phyloP scores from a whole-genome alignment of 2,797 vertebrate genomes.

The Sebastes flavidus region DNA sequence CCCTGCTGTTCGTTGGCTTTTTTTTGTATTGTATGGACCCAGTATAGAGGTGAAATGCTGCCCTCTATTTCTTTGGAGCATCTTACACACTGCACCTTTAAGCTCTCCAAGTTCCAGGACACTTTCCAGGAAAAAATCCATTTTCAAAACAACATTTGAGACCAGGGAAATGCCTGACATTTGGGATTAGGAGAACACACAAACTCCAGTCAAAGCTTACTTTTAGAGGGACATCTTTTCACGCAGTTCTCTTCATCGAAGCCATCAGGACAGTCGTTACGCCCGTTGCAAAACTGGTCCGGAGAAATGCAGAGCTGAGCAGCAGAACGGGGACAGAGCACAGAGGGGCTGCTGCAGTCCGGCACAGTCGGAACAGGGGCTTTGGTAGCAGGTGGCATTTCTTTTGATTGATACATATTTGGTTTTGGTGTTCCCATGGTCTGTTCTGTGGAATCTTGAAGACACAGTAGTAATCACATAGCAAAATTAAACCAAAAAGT shows the following conservation, averaged over 20 bases:
- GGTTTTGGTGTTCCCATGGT: not conserved
- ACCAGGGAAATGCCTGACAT: not conserved
- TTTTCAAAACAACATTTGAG: not conserved
- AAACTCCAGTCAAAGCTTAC: constrained; percentile 24
- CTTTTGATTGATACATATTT: constrained; percentile 28
- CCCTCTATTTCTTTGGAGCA: no score
- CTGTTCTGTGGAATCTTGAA: constrained; percentile 14
- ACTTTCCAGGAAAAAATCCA: no score
- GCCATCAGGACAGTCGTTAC: constrained; percentile 85
- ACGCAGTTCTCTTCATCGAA: constrained; percentile 84
- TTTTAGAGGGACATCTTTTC: constrained; percentile 48
- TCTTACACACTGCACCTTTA: not conserved
- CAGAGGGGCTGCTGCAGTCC: constrained; percentile 64
- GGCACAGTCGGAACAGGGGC: constrained; percentile 26
- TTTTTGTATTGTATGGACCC: no score
- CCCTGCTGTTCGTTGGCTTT: no score
- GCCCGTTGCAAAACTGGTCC: constrained; percentile 81
- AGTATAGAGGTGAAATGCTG: no score
- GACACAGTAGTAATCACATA: not conserved
- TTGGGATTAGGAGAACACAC: not conserved
- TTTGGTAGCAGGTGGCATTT: constrained; percentile 39
- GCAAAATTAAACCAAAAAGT: not conserved
- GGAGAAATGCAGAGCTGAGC: constrained; percentile 73
- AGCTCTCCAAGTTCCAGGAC: not conserved
- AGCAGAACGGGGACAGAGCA: constrained; percentile 74